Conservation (phyloP, 2,797 vertebrate genomes). For the Hemibagrus guttatus region DNA sequence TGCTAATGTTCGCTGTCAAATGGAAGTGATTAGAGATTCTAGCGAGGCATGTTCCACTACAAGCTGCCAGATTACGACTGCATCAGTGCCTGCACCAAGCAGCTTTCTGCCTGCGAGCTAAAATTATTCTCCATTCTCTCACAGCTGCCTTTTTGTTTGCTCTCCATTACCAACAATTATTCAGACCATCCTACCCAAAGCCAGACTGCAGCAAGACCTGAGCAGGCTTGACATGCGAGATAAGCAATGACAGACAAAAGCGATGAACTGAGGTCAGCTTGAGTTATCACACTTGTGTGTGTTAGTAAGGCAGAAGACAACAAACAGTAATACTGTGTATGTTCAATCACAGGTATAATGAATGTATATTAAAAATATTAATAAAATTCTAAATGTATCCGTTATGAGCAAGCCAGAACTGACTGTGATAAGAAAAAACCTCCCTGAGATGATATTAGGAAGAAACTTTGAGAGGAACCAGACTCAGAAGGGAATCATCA, state of each 20-base stretch:
- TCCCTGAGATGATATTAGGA: too few species aligned
- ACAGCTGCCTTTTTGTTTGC: constrained; percentile 46
- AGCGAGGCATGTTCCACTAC: constrained; percentile 36
- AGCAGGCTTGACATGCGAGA: not conserved
- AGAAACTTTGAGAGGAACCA: too few species aligned
- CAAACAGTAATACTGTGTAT: not conserved
- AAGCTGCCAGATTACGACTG: constrained; percentile 45
- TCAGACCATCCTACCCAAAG: constrained; percentile 23
- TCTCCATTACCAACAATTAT: constrained; percentile 49
- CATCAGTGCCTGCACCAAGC: constrained; percentile 39
- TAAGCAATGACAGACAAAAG: not conserved
- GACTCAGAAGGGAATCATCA: too few species aligned
- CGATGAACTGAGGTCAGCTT: not conserved
- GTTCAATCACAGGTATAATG: too few species aligned
- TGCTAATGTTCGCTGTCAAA: constrained; percentile 37
- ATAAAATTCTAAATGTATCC: too few species aligned
- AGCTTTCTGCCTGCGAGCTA: constrained; percentile 45
- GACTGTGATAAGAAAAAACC: too few species aligned
- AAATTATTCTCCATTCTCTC: constrained; percentile 37
- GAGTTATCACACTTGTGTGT: not conserved
- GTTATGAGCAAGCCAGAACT: too few species aligned
- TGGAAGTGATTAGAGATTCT: constrained; percentile 48
- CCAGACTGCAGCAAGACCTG: constrained; percentile 38
- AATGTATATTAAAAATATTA: not conserved
- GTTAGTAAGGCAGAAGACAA: not conserved